phyloP scores from a whole-genome alignment of 2,113 vertebrate genomes.

The Mionectes macconnelli region DNA sequence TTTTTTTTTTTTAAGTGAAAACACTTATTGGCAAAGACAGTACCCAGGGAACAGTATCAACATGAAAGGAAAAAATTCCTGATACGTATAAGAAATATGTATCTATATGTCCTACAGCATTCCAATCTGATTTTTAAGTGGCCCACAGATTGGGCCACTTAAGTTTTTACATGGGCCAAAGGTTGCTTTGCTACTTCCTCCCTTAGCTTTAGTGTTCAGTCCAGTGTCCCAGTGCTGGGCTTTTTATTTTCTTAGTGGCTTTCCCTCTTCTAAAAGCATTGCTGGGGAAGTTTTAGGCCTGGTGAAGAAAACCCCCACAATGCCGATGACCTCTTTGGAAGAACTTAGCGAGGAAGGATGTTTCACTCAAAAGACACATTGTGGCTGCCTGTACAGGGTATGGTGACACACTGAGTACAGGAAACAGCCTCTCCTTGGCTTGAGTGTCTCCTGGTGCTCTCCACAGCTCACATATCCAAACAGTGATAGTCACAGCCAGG shows the following conservation, averaged over 20 bases:
- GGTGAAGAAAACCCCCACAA: background rate
- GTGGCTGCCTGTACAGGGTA: fast-evolving
- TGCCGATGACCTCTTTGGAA: background rate
- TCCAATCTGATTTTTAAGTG: background rate
- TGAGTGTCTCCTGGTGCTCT: background rate
- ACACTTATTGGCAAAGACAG: background rate
- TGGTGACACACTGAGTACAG: background rate
- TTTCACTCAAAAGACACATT: background rate
- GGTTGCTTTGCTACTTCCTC: background rate
- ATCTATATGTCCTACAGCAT: background rate
- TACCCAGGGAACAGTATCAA: background rate
- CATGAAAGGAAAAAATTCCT: background rate
- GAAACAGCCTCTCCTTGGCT: fast-evolving
- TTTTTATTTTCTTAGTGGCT: background rate
- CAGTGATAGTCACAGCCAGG: too few species aligned
- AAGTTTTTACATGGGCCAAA: too few species aligned
- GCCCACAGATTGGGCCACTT: too few species aligned
- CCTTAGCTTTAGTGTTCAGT: background rate
- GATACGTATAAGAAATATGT: background rate
- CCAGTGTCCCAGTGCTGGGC: background rate
- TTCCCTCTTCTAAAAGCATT: background rate
- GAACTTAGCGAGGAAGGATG: background rate
- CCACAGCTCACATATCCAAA: background rate
- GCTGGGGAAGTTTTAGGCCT: background rate
- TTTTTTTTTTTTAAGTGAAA: background rate